phyloP scores from a whole-genome alignment of 2,888 invertebrate genomes.

The Antitype chi region DNA sequence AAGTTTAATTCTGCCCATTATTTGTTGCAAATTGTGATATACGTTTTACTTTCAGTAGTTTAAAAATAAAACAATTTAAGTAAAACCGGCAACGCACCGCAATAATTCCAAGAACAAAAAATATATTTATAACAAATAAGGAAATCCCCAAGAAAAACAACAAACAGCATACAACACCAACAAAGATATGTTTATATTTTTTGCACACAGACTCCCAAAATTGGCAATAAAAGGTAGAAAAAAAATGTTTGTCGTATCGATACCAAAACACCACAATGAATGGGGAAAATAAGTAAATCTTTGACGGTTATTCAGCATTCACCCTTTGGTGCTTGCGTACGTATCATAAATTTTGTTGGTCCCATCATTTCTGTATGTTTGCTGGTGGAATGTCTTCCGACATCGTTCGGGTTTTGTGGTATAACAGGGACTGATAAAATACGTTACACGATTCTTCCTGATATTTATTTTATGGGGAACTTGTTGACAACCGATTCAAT shows the following conservation, averaged over 20 bases:
- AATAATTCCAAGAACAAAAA: neutral
- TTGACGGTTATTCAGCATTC: conserved; percentile 39
- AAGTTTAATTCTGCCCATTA: neutral
- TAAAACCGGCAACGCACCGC: neutral
- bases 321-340: conserved; percentile 24
- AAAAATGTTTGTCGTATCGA: neutral
- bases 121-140: neutral
- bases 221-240: conserved; percentile 6
- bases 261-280: neutral
- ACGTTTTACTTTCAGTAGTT: neutral
- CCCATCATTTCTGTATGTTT: conserved; percentile 30
- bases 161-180: neutral
- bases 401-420: conserved; percentile 22
- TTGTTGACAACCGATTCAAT: neutral
- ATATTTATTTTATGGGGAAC: neutral
- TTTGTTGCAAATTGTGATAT: neutral
- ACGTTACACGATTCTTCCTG: neutral
- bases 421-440: conserved; percentile 35
- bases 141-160: neutral
- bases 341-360: conserved; percentile 47
- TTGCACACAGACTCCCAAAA: conserved; percentile 5
- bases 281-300: conserved; percentile 35
- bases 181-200: conserved; percentile 1
- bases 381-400: conserved; percentile 48
- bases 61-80: neutral